Base-by-base conservation (phyloP, 2,113 vertebrate genomes). In the Penelope pileata region DNA sequence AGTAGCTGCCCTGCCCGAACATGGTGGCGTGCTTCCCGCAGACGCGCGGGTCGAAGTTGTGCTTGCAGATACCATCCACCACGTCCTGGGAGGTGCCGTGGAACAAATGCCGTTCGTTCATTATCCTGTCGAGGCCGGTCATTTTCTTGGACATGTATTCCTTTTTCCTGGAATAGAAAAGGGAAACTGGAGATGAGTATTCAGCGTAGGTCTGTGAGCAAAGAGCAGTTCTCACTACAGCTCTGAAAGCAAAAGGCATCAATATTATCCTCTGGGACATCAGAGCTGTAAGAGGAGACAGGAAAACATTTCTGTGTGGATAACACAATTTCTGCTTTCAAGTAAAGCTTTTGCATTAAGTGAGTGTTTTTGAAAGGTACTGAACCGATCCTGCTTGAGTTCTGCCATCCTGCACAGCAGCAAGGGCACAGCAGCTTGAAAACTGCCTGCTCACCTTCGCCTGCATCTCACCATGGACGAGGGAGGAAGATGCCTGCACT, bases 1-100 rank as follows among this genome's bases (percentile, higher is more conserved):
- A 99, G 96, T 99, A 99, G 97, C 99, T 99, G 93, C 99, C 99
- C 97, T 99, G 99, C 82, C 99, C 99, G 11, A 99, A 99, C 99
- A 99, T 99, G 93, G 99, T 99, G 96, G 99, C 99, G 18, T 99
- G 99, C 40, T 99, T 99, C 82, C 99, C 99, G 32, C 99, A 99
- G 43, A 99, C 99, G 1, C 99, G 98, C 0, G 99, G 99, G 97
- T 99, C 99, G 16, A 99, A 99, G 98, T 99, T 99, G 98, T 99
- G 99, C 97, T 99, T 99, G 97, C 99, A 99, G 98, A 99, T 99
- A 12, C 99, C 99, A 47, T 99, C 99, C 62, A 99, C 99, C 78
- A 99, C 99, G 21, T 99, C 99, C 83, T 99, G 98, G 3, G 99
- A 99, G 24, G 99, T 99, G 96, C 99, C 99, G 11, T 99, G 99